Conservation (phyloP, 2,888 invertebrate species). For the Habroteleia sp. region DNA sequence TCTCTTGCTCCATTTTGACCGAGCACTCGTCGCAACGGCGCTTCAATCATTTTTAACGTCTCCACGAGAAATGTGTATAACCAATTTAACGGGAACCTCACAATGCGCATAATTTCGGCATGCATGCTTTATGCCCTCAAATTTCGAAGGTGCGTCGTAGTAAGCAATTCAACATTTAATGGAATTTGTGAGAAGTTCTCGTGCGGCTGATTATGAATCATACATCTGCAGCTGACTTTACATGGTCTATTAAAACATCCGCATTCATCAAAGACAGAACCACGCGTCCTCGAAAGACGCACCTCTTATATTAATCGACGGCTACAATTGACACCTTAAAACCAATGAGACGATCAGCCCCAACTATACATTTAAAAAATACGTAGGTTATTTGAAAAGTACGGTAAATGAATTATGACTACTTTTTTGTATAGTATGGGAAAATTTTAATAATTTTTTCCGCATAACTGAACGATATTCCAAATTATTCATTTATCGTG, state of each 20-base stretch:
- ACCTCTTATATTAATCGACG: conserved; percentile 38
- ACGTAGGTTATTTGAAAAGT: too few relatives aligned
- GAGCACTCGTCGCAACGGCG: conserved; percentile 20
- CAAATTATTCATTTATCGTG: too few relatives aligned
- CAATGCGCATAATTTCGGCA: conserved; percentile 58
- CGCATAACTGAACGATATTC: too few relatives aligned
- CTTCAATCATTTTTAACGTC: conserved; percentile 58
- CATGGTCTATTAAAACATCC: conserved; percentile 60
- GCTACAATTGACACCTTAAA: conserved; percentile 18
- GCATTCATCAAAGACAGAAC: conserved; percentile 57
- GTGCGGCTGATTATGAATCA: conserved; percentile 62
- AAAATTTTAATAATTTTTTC: too few relatives aligned
- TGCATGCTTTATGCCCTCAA: conserved; percentile 51
- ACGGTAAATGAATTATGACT: too few relatives aligned
- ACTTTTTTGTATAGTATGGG: too few relatives aligned
- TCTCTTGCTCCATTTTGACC: conserved; percentile 32
- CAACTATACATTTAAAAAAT: too few relatives aligned
- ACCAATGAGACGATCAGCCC: too few relatives aligned
- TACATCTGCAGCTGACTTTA: conserved; percentile 63
- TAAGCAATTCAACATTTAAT: conserved; percentile 64
- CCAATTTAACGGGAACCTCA: conserved; percentile 48
- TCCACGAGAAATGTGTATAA: conserved; percentile 44
- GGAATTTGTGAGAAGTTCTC: conserved; percentile 61
- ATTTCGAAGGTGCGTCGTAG: conserved; percentile 59
- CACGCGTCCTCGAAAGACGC: conserved; percentile 40